Base-by-base conservation (phyloP, 2,888 invertebrate genomes). In the Hartigia nigra region DNA sequence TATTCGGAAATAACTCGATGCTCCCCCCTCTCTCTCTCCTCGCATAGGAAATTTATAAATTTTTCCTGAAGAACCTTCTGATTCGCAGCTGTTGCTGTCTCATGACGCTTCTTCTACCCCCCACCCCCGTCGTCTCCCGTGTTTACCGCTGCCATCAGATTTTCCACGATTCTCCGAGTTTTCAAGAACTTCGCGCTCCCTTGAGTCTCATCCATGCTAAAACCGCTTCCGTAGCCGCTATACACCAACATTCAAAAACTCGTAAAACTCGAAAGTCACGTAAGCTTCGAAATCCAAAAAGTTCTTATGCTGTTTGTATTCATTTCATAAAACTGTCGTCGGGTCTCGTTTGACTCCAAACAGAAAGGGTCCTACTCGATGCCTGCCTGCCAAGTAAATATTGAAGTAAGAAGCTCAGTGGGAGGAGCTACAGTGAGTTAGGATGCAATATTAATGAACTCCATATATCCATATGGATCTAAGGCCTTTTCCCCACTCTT, bases 321-420 rank as follows among this genome's bases (percentile, higher is more conserved):
- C 81, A 82, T 84, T 84, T 84, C 86, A 86, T 86, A 87, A 86
- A 86, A 81, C 86, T 85, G 87, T 86, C 86, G 81, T 84, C 87
- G 82, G 76, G 34, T 72, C 76, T 79, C 78, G 32, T 79, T 79
- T 74, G 74, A 32, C 78, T 76, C 69, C 72, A 55, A 79, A 76
- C 74, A 70, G 76, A 74, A 75, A 75, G 31, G 75, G n/a, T 31
- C 75, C 12, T 31, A 9, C 12, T 75, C 75, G 75, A 31, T 75
- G 74, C 36, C 11, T 35, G n/a, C 75, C 75, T 76, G 12, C 32
- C 82, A 81, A 81, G 81, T 85, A 86, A 87, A 87, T 86, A 86
- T 87, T 83, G 83, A 84, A 78, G 81, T 77, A 83, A 83, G 77
- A 39, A 23, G 55, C 76, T 31, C 14, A 4, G 70, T n/a, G 11